Evolutionary conservation across 2,113 vertebrate genomes (phyloP), one percentile per base, ranked within the genome.

Genomic region (Ammodytes marinus): DNA sequence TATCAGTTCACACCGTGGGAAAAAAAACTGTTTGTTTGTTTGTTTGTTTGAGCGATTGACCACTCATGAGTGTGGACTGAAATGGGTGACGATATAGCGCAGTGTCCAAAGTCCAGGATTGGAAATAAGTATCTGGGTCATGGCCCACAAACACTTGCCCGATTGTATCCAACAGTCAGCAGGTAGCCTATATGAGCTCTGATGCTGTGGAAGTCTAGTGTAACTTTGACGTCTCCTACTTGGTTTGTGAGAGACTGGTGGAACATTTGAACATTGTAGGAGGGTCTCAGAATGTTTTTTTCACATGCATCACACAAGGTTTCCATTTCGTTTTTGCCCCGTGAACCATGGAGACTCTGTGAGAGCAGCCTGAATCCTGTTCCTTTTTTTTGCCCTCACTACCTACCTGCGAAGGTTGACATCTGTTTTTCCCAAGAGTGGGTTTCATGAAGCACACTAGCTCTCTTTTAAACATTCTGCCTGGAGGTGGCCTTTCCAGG

Each of bases 111-210:
- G 87, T 76, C 68, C 64, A 68, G 69, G 43, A 60, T 76, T 80
- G 80, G 86, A 89, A 89, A 81, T 80, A 82, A 78, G 82, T 87
- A 92, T 92, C 74, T 92, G 87, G 88, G 89, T 91, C 91, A 90
- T 71, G 69, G 86, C 88, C 89, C 79, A 86, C 83, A 92, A 91
- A 95, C 91, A 93, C 91, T 89, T 73, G 69, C 55, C 73, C 58
- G 59, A 90, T 93, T 94, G 91, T 94, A 83, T 89, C 49, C 83
- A 72, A 74, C 83, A 81, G 84, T 88, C 40, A 75, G 73, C 37
- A 49, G 57, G 69, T 73, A 27, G 27, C 27, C 27, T 27, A 27
- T 27, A 87, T 72, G 74, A 85, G 81, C 70, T 74, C 74, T 54
- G 67, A 74, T 78, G 82, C 86, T 83, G 64, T 88, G 77, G 79